phyloP scores from a whole-genome alignment of 2,113 vertebrate species.

The Microtus richardsoni region DNA sequence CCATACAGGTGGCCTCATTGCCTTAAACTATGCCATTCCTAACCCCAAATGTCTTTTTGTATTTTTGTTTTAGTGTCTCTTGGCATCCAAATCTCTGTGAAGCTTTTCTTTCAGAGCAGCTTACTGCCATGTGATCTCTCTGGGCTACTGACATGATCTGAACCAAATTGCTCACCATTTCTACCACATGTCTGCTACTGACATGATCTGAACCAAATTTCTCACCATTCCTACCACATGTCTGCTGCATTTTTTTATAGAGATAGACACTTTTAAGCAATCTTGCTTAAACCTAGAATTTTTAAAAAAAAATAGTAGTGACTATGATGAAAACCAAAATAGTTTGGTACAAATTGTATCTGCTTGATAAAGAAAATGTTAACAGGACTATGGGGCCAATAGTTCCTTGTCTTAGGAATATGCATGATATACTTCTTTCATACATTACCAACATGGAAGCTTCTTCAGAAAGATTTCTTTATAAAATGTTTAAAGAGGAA shows the following conservation, averaged over 20 bases:
- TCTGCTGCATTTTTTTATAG: not conserved
- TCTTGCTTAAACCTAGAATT: slow-evolving; percentile 47
- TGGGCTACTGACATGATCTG: not conserved
- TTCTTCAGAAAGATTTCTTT: slow-evolving; percentile 7
- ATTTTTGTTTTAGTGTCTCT: not conserved
- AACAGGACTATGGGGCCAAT: slow-evolving; percentile 85
- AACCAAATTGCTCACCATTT: not conserved
- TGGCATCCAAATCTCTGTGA: not conserved
- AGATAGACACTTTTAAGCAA: not conserved
- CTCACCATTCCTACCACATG: not conserved
- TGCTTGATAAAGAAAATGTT: slow-evolving; percentile 80
- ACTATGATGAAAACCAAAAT: slow-evolving; percentile 74
- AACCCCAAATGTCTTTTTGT: not conserved
- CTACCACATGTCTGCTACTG: not conserved
- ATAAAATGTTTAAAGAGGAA: not conserved
- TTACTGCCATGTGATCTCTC: not conserved
- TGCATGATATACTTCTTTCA: slow-evolving; percentile 79
- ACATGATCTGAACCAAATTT: not conserved
- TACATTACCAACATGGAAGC: slow-evolving; percentile 40
- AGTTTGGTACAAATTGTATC: slow-evolving; percentile 85
- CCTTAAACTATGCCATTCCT: not conserved
- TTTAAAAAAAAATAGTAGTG: slow-evolving; percentile 70
- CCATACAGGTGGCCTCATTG: not conserved
- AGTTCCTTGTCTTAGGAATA: slow-evolving; percentile 80
- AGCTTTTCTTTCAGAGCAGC: not conserved